Evolutionary conservation across 2,797 vertebrate species (phyloP), one percentile per base, ranked within the genome.

Genomic region (Apogon talboti): DNA sequence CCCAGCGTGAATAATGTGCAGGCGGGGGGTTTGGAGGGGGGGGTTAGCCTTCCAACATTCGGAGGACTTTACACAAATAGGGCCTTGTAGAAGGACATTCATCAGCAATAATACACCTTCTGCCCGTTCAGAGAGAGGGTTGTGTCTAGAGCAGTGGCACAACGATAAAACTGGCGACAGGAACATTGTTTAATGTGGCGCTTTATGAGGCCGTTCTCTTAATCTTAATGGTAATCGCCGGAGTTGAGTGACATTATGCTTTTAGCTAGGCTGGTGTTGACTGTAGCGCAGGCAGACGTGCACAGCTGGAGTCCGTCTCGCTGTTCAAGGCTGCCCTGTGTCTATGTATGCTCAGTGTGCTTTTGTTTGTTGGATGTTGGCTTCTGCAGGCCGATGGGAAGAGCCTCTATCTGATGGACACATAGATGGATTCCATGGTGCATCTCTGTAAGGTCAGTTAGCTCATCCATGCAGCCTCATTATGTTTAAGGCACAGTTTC

Each of bases 1-100:
- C 79, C 73, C 71, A 59, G 47, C 48, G 57, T 90, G 86, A 91
- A 91, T 91, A 90, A 91, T 91, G 87, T 75, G 87, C 82, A 64
- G 41, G 57, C 43, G 6, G 43, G 70, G 74, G 83, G 24, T 28
- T 28, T 2, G 24, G 24, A 5, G 6, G 24, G 24, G 1, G 24
- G 24, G 5, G 21, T 24, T 24, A 24, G 21, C 70, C 74, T 73
- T 79, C 73, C 63, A 64, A 57, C 80, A 83, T 68, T 69, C 78
- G 56, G 74, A 87, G 79, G 81, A 77, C 84, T 88, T 81, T 78
- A 85, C 78, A 82, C 84, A 85, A 76, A 77, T 42, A 18, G 63
- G 48, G 66, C 40, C 75, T 74, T 75, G 72, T 68, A 78, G 79
- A 70, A 79, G 75, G 78, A 83, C 73, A 74, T 77, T 84, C 63